phyloP scores from a whole-genome alignment of 2,888 invertebrate species.

The Bembecia ichneumoniformis region DNA sequence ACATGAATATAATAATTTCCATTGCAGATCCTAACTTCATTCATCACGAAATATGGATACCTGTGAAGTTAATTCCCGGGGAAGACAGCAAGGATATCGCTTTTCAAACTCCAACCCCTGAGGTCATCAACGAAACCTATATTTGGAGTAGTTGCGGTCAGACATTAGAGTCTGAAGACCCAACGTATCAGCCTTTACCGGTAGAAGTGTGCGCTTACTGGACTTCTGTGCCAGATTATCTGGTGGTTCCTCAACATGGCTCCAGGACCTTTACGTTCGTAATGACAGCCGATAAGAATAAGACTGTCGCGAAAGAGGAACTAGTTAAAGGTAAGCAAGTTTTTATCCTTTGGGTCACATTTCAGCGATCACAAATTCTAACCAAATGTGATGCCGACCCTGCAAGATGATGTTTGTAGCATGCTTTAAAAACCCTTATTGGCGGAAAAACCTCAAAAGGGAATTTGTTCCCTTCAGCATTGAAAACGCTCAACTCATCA shows the following conservation, averaged over 20 bases:
- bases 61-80: constrained; percentile 53
- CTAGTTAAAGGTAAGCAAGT: constrained; percentile 42
- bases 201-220: constrained; percentile 57
- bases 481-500: too few species aligned
- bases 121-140: constrained; percentile 44
- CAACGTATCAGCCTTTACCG: constrained; percentile 42
- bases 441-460: too few species aligned
- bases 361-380: too few species aligned
- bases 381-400: too few species aligned
- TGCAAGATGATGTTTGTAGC: too few species aligned
- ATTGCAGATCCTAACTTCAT: constrained; percentile 55
- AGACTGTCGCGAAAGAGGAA: constrained; percentile 55
- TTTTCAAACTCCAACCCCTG: constrained; percentile 46
- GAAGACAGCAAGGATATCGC: constrained; percentile 48
- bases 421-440: too few species aligned
- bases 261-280: constrained; percentile 63
- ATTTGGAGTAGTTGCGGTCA: constrained; percentile 55
- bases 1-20: background rate
- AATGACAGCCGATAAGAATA: constrained; percentile 67
- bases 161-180: constrained; percentile 51
- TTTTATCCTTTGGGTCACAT: too few species aligned
- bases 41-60: constrained; percentile 61
- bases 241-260: constrained; percentile 59
- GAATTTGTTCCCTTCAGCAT: too few species aligned
- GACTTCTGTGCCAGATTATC: constrained; percentile 61